These are phyloP conservation scores for Plutella xylostella DNA, from an alignment of 2,888 invertebrate species.

Conservation along the genomic window DNA sequence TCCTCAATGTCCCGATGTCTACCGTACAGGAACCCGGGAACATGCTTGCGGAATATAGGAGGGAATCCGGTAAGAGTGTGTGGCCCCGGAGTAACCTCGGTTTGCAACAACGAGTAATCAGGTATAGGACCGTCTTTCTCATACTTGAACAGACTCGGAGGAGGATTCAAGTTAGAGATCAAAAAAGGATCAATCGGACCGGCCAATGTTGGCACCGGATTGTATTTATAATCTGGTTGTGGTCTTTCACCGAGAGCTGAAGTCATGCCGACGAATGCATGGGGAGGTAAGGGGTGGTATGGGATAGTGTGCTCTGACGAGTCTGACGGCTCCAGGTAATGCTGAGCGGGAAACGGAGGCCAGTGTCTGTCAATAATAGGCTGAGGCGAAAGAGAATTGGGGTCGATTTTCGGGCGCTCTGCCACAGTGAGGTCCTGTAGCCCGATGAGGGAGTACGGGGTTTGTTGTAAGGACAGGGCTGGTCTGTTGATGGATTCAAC, in stretches of 20 bases:
- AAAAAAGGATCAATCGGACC: slow-evolving; percentile 53
- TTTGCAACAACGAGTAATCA: slow-evolving; percentile 41
- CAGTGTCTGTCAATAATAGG: slow-evolving; percentile 48
- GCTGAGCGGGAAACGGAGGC: slow-evolving; percentile 61
- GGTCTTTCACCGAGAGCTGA: slow-evolving; percentile 54
- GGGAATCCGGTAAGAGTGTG: slow-evolving; percentile 56
- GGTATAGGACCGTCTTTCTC: slow-evolving; percentile 58
- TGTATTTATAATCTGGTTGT: slow-evolving; percentile 49
- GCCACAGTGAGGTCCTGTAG: slow-evolving; percentile 46
- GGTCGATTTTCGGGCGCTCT: slow-evolving; percentile 42
- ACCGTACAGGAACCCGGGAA: slow-evolving; percentile 59
- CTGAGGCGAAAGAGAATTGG: slow-evolving; percentile 50
- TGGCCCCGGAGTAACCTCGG: slow-evolving; percentile 45
- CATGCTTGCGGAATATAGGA: slow-evolving; percentile 58
- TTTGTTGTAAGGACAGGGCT: slow-evolving; percentile 30
- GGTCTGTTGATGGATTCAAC: slow-evolving; percentile 49
- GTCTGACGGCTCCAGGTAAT: slow-evolving; percentile 49
- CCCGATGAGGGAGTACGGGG: slow-evolving; percentile 54
- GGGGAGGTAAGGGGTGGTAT: slow-evolving; percentile 48
- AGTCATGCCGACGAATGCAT: slow-evolving; percentile 57
- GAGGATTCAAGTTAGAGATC: slow-evolving; percentile 40
- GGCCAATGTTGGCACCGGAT: slow-evolving; percentile 47
- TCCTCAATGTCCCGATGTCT: slow-evolving; percentile 57
- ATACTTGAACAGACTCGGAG: slow-evolving; percentile 51
- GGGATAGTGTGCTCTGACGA: slow-evolving; percentile 38